Conservation (phyloP, 2,113 vertebrate genomes). For the Colinus virginianus region DNA sequence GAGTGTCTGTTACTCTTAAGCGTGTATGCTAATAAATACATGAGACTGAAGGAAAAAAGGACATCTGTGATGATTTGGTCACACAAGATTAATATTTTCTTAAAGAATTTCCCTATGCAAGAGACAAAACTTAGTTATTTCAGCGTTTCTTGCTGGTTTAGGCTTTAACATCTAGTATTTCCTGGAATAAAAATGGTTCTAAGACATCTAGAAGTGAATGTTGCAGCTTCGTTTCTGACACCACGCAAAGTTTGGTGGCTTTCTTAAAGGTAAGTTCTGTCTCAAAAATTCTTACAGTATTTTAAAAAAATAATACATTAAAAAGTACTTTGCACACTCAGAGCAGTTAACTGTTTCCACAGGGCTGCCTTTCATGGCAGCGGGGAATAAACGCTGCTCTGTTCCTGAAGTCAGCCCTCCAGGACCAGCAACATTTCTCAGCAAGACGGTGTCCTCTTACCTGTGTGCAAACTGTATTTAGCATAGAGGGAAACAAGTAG, state of each 20-base stretch:
- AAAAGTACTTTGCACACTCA: neutral
- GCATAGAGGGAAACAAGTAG: neutral
- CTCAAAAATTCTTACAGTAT: neutral
- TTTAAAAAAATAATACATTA: neutral
- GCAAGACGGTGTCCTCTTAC: neutral
- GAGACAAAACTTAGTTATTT: neutral
- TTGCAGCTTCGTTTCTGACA: neutral
- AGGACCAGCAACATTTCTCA: neutral
- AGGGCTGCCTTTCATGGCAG: neutral
- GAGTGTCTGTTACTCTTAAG: constrained; percentile 66
- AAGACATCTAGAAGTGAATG: neutral
- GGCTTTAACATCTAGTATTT: neutral
- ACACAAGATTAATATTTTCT: neutral
- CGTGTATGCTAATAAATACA: constrained; percentile 75
- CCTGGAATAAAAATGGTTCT: neutral
- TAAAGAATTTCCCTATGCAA: neutral
- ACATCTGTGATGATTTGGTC: neutral
- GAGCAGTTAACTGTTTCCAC: neutral
- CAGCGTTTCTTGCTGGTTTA: neutral
- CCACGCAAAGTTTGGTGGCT: neutral
- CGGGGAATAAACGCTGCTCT: neutral
- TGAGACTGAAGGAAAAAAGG: constrained; percentile 48
- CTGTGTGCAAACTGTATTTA: neutral
- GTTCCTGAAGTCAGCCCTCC: neutral
- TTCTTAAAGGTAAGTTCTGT: neutral